phyloP scores from a whole-genome alignment of 2,797 vertebrate species.

The Erpetoichthys calabaricus region DNA sequence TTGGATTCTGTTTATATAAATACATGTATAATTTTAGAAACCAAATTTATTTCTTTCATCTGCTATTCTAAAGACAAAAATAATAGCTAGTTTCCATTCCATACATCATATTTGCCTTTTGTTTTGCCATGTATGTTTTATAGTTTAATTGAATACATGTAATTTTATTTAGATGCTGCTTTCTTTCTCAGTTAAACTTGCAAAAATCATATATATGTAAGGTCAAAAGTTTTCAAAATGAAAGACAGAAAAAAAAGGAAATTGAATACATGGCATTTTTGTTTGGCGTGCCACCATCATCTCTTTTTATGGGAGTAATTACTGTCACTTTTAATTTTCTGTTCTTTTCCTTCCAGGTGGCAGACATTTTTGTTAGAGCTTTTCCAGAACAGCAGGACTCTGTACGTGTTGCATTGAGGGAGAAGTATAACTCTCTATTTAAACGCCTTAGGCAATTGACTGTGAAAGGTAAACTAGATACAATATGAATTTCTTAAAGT shows the following conservation, averaged over 20 bases:
- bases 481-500: not conserved
- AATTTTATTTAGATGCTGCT: too few species aligned
- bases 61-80: too few species aligned
- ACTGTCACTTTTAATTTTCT: not conserved
- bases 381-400: conserved; percentile 77
- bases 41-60: too few species aligned
- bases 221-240: too few species aligned
- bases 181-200: too few species aligned
- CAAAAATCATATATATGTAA: too few species aligned
- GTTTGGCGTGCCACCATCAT: not conserved
- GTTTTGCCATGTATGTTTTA: too few species aligned
- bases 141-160: too few species aligned
- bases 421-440: conserved; percentile 71
- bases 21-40: too few species aligned
- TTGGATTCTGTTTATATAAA: too few species aligned
- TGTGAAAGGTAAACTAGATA: conserved; percentile 46
- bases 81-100: too few species aligned
- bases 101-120: too few species aligned
- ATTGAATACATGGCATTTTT: conserved; percentile 38
- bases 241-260: conserved; percentile 24
- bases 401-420: conserved; percentile 74
- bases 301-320: conserved; percentile 9
- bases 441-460: conserved; percentile 53
- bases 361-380: conserved; percentile 64
- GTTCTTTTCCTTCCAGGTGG: conserved; percentile 47